These are phyloP conservation scores for Chouioia cunea DNA, from an alignment of 2,888 invertebrate genomes.

Conservation along the genomic window DNA sequence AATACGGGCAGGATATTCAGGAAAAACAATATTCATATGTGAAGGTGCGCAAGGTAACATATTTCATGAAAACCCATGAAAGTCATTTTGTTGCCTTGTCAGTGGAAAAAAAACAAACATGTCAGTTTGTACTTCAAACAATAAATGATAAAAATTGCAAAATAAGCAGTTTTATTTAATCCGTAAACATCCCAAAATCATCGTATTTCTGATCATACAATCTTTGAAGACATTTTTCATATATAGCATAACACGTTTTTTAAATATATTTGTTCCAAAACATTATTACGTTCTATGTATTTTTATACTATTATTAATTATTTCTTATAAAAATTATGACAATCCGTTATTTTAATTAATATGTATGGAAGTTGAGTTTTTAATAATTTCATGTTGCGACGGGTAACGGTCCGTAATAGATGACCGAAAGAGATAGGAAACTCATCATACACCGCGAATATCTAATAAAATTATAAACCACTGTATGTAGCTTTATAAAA, in stretches of 20 bases:
- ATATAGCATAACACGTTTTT: too few species aligned
- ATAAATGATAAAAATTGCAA: conserved; percentile 39
- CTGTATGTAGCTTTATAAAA: too few species aligned
- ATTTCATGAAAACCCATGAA: conserved; percentile 31
- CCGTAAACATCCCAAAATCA: background rate
- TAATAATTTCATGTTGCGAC: too few species aligned
- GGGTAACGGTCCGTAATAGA: too few species aligned
- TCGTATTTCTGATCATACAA: conserved; percentile 6
- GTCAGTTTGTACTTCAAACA: conserved; percentile 46
- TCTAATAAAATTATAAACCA: too few species aligned
- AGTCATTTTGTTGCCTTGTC: conserved; percentile 32
- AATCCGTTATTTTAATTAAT: too few species aligned
- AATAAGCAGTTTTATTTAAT: conserved; percentile 12
- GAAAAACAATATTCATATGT: conserved; percentile 41
- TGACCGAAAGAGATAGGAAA: too few species aligned
- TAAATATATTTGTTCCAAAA: too few species aligned
- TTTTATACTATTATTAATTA: background rate
- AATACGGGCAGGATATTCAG: conserved; percentile 33
- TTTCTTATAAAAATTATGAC: too few species aligned
- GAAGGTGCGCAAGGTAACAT: conserved; percentile 23
- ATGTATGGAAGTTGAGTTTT: too few species aligned
- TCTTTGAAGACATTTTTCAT: conserved; percentile 5
- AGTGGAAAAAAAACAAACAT: conserved; percentile 31
- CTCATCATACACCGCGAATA: too few species aligned
- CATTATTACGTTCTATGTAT: background rate